Conservation (phyloP, 2,888 invertebrate genomes). For the Morpho deidamia region DNA sequence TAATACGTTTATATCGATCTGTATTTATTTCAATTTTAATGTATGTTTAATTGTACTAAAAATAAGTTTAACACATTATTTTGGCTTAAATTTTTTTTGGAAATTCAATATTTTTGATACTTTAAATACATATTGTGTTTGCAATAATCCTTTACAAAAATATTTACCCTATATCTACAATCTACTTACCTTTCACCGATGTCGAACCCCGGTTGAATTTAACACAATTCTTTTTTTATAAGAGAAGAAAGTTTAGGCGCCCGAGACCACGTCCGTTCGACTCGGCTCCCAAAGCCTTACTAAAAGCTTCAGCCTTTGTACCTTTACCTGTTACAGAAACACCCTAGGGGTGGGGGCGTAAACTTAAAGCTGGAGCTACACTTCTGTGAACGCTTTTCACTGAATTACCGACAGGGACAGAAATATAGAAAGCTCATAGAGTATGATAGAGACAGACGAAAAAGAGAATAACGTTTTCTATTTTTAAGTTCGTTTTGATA, state of each 20-base stretch:
- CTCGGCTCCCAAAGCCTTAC: conserved; percentile 26
- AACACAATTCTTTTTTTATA: conserved; percentile 18
- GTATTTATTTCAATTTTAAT: no score
- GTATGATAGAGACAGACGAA: not conserved
- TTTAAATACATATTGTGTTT: no score
- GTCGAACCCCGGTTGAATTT: conserved; percentile 1
- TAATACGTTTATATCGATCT: no score
- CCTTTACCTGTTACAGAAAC: conserved; percentile 65
- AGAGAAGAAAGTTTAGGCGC: not conserved
- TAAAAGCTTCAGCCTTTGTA: conserved; percentile 34
- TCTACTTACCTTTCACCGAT: conserved; percentile 8
- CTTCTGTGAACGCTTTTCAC: not conserved
- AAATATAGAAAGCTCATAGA: not conserved
- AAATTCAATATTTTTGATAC: no score
- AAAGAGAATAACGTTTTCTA: not conserved
- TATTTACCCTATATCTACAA: not conserved
- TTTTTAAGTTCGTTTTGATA: not conserved
- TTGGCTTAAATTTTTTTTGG: no score
- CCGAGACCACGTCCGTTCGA: conserved; percentile 19
- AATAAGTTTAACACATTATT: no score
- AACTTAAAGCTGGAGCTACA: conserved; percentile 10
- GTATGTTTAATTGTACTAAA: no score
- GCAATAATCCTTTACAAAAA: not conserved
- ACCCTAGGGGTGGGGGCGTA: conserved; percentile 16
- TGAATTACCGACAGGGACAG: conserved; percentile 4